A percentile compares a stretch with the other conserved stretches of the same genome.
These are phyloP conservation scores for Gymnothorax reevesii DNA, from an alignment of 2,797 vertebrate species.

Conservation along the genomic window DNA sequence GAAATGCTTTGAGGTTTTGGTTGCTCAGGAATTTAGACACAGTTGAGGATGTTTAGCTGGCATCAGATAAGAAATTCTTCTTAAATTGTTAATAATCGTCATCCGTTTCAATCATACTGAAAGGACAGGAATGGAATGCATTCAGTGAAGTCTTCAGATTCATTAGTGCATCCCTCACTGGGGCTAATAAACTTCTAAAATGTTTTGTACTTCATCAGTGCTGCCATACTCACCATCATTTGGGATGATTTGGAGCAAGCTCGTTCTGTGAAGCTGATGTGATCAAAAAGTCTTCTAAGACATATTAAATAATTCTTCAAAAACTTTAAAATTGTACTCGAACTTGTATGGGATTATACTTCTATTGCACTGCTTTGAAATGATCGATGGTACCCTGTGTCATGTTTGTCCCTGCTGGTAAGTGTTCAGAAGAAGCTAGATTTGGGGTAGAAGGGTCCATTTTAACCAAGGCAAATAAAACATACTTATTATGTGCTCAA, in stretches of 20 bases:
- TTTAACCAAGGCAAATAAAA: slow-evolving; percentile 8
- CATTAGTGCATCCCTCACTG: slow-evolving; percentile 13
- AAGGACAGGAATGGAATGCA: neutral
- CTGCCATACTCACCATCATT: neutral
- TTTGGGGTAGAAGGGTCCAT: neutral
- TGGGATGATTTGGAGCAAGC: slow-evolving; percentile 16
- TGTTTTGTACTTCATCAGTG: slow-evolving; percentile 21
- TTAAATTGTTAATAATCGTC: slow-evolving; percentile 21
- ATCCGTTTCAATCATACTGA: neutral
- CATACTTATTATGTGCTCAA: neutral
- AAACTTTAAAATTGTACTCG: slow-evolving; percentile 10
- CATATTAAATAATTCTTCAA: slow-evolving; percentile 28
- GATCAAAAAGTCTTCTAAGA: slow-evolving; percentile 27
- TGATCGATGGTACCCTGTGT: neutral
- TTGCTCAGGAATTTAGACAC: slow-evolving; percentile 16
- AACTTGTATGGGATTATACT: slow-evolving; percentile 8
- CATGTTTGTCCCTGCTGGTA: neutral
- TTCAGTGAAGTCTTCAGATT: neutral
- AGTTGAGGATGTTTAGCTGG: slow-evolving; percentile 11
- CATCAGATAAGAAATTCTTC: slow-evolving; percentile 10
- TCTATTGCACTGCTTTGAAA: slow-evolving; percentile 6
- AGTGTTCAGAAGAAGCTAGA: slow-evolving; percentile 3
- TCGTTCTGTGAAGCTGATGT: slow-evolving; percentile 10
- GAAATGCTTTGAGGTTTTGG: slow-evolving; percentile 21
- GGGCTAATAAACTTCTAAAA: slow-evolving; percentile 10